These are phyloP conservation scores for Fissipunctia ypsillon DNA, from an alignment of 2,888 invertebrate species.

Conservation along the genomic window DNA sequence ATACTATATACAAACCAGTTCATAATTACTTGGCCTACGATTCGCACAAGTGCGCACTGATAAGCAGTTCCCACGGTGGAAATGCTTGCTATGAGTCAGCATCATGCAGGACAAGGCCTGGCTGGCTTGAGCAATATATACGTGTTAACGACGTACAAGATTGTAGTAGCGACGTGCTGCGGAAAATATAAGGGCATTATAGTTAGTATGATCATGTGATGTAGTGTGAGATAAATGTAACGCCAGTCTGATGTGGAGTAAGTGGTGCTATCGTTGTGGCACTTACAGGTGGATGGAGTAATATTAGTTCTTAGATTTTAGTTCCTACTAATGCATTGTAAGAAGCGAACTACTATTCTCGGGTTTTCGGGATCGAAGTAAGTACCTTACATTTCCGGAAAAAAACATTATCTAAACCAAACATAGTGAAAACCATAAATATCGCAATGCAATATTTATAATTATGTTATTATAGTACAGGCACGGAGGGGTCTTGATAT, in stretches of 20 bases:
- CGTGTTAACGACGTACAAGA: slow-evolving; percentile 84
- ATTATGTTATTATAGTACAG: no score
- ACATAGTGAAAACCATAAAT: neutral
- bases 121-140: slow-evolving; percentile 76
- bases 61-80: slow-evolving; percentile 79
- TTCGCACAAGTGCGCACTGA: slow-evolving; percentile 71
- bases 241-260: slow-evolving; percentile 30
- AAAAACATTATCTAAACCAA: neutral
- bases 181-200: slow-evolving; percentile 76
- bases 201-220: slow-evolving; percentile 66
- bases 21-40: slow-evolving; percentile 69
- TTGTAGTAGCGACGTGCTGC: slow-evolving; percentile 67
- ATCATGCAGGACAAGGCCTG: slow-evolving; percentile 79
- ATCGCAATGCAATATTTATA: no score
- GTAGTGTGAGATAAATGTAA: slow-evolving; percentile 57
- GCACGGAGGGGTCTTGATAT: no score
- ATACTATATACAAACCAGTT: slow-evolving; percentile 44
- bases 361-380: neutral
- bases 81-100: slow-evolving; percentile 78
- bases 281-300: neutral
- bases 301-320: no score
- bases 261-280: neutral
- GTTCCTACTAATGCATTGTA: no score
- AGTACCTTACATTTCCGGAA: neutral
- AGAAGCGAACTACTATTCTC: no score